These are phyloP conservation scores for Polydrusus cervinus DNA, from an alignment of 2,888 invertebrate species.

Conservation along the genomic window DNA sequence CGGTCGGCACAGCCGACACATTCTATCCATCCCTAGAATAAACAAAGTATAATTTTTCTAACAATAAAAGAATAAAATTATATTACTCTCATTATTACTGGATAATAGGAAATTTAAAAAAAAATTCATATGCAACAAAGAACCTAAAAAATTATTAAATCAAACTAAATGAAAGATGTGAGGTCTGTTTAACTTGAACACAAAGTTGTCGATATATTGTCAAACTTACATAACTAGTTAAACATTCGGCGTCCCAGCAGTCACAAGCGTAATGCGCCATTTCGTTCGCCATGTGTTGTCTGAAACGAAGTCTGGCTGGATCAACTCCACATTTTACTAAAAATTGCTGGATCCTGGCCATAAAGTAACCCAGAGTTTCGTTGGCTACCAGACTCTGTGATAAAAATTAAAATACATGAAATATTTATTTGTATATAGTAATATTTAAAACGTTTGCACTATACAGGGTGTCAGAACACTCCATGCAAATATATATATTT, in stretches of 20 bases:
- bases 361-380: conserved; percentile 97
- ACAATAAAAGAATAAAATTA: too few relatives aligned
- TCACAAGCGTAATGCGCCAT: conserved; percentile 99
- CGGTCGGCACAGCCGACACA: conserved; percentile 99
- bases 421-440: too few relatives aligned
- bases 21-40: conserved; percentile 94
- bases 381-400: conserved; percentile 89
- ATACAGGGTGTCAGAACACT: too few relatives aligned
- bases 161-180: too few relatives aligned
- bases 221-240: conserved; percentile 89
- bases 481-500: too few relatives aligned
- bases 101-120: too few relatives aligned
- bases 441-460: too few relatives aligned
- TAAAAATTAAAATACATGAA: too few relatives aligned
- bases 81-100: too few relatives aligned
- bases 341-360: conserved; percentile 95
- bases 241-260: conserved; percentile 99
- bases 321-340: conserved; percentile 92
- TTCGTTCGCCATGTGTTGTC: conserved; percentile 99
- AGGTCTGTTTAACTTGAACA: too few relatives aligned
- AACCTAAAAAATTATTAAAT: too few relatives aligned
- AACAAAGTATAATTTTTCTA: neutral
- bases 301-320: conserved; percentile 88
- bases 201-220: neutral
- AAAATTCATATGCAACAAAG: too few relatives aligned